phyloP scores from a whole-genome alignment of 2,113 vertebrate species.

The Cyphomyrus discorhynchus region DNA sequence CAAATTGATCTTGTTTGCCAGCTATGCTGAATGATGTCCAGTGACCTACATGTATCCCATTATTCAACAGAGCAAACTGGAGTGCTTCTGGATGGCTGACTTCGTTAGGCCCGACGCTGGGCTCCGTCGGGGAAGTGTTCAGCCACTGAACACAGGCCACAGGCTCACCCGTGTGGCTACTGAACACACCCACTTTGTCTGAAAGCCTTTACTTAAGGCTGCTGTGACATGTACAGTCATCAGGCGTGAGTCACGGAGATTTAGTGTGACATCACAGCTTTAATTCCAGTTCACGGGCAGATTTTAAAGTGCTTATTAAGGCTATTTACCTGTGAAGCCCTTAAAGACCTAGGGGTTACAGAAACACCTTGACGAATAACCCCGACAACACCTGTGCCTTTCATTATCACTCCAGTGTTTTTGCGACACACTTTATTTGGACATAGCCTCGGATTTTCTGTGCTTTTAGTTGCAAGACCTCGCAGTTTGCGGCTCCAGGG shows the following conservation, averaged over 20 bases:
- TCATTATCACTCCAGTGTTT: background rate
- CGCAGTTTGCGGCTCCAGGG: background rate
- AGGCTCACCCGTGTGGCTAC: background rate
- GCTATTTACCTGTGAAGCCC: background rate
- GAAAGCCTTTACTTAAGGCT: background rate
- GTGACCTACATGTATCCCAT: slow-evolving; percentile 22
- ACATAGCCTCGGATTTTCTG: background rate
- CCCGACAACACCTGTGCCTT: background rate
- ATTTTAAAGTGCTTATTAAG: background rate
- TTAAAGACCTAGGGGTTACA: background rate
- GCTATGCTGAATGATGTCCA: slow-evolving; percentile 1
- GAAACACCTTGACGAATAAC: background rate
- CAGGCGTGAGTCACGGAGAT: background rate
- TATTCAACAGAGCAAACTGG: slow-evolving; percentile 13
- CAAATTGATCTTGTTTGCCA: slow-evolving; percentile 8
- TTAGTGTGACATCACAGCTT: background rate
- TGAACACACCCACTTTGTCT: background rate
- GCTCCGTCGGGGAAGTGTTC: background rate
- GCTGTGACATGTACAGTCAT: background rate
- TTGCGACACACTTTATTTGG: background rate
- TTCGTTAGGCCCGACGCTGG: slow-evolving; percentile 20
- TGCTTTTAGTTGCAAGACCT: background rate
- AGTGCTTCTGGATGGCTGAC: slow-evolving; percentile 26
- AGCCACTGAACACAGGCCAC: background rate
- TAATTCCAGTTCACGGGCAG: background rate